These are phyloP conservation scores for Procavia capensis DNA, from an alignment of 2,113 vertebrate species.

Conservation along the genomic window DNA sequence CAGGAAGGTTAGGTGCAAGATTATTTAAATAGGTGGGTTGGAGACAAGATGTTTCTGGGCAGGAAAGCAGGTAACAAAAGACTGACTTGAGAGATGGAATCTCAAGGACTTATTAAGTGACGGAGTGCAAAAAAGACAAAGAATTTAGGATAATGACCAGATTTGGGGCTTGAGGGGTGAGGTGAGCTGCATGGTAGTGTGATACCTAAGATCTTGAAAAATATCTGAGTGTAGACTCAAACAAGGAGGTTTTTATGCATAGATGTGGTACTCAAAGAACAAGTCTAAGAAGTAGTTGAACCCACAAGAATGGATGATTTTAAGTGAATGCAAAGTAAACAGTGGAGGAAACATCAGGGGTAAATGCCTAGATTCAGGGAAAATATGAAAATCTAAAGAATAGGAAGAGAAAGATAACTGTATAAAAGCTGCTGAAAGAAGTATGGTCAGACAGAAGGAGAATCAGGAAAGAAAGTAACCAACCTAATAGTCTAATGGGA, in stretches of 20 bases:
- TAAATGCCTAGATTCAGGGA: not conserved
- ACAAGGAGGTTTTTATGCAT: not conserved
- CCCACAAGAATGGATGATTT: not conserved
- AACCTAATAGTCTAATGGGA: not conserved
- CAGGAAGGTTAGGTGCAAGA: not conserved
- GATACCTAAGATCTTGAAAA: not conserved
- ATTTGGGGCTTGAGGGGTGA: not conserved
- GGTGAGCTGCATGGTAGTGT: fast-evolving
- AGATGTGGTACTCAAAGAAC: not conserved
- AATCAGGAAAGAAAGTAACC: not conserved
- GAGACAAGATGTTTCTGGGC: not conserved
- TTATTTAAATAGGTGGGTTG: not conserved
- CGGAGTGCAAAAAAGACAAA: not conserved
- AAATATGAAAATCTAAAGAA: not conserved
- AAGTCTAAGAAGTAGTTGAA: not conserved
- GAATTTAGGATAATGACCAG: no score
- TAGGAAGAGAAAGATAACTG: not conserved
- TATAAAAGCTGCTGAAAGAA: not conserved
- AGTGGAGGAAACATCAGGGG: not conserved
- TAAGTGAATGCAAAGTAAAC: not conserved
- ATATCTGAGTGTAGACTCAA: not conserved
- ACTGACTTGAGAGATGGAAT: not conserved
- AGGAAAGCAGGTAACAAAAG: not conserved
- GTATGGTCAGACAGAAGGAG: not conserved
- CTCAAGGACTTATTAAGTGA: not conserved